Base-by-base conservation (phyloP, 2,888 invertebrate species). In the Catonia carolina region DNA sequence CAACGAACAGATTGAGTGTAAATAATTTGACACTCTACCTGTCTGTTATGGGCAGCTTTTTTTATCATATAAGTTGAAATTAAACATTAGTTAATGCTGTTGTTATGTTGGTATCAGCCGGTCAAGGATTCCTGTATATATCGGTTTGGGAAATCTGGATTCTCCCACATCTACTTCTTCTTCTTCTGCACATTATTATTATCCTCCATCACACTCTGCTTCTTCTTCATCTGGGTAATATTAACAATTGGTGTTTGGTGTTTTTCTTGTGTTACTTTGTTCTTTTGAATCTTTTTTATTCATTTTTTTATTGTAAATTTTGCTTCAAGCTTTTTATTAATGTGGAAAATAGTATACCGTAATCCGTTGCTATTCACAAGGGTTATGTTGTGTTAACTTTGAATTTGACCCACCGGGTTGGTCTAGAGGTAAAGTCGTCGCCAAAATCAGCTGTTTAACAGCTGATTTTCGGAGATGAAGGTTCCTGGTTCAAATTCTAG, bases 61-160 rank as follows among this genome's bases (percentile, higher is more conserved):
- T n/a, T n/a, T n/a, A n/a, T n/a, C n/a, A n/a, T n/a, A n/a, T n/a
- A n/a, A n/a, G n/a, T n/a, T n/a, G n/a, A n/a, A n/a, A n/a, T n/a
- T n/a, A n/a, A n/a, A n/a, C n/a, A n/a, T n/a, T n/a, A n/a, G n/a
- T n/a, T n/a, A 36, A 20, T 51, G 35, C 47, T 59, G 75, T 73
- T 78, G 77, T 73, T 75, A 77, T 61, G 75, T 75, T 72, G 75
- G 75, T 73, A 76, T 78, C 66, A 80, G 79, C 72, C 81, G 81
- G 62, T 83, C 84, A 70, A 83, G 83, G 77, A 86, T 85, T 71
- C 86, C 85, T 63, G 80, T 85, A 61, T 85, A 82, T 73, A 78
- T 83, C 67, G 85, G 84, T 48, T 53, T 55, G 49, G 56, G 52
- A 48, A 58, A 49, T 42, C 42, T 51, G 49, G 59, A 53, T 35